Evolutionary conservation across 2,797 vertebrate species (phyloP).

Genomic region (Sitta carolinensis): DNA sequence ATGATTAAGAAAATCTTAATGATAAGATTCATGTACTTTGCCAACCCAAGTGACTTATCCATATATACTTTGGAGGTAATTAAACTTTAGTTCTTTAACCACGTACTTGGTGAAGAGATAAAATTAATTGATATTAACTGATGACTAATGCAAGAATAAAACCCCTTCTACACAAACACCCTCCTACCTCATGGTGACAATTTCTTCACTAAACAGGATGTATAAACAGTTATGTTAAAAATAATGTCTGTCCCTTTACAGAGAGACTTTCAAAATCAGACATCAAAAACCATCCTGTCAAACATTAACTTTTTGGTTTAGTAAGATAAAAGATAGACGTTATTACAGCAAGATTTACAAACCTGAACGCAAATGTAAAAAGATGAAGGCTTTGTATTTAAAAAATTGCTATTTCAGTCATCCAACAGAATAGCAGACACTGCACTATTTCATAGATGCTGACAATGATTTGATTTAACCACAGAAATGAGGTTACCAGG

Average conservation of each 20-base stretch:
- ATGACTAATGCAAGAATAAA: not conserved
- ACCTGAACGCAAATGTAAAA: not conserved
- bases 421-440: not conserved
- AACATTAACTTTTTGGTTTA: not conserved
- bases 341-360: not conserved
- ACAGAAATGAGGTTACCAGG: not conserved
- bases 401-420: not conserved
- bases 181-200: not conserved
- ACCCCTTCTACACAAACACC: not conserved
- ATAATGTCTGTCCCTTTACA: not conserved
- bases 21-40: not conserved
- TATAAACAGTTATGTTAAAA: not conserved
- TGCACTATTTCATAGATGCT: not conserved
- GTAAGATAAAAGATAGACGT: fast-evolving
- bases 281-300: not conserved
- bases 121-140: not conserved
- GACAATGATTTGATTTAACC: not conserved
- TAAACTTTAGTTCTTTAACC: not conserved
- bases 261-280: not conserved
- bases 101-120: not conserved
- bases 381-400: not conserved
- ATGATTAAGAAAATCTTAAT: not conserved
- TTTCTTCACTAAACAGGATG: not conserved
- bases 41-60: not conserved
- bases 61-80: not conserved